Evolutionary conservation across 2,113 vertebrate species (phyloP).

Genomic region (Monopterus albus): DNA sequence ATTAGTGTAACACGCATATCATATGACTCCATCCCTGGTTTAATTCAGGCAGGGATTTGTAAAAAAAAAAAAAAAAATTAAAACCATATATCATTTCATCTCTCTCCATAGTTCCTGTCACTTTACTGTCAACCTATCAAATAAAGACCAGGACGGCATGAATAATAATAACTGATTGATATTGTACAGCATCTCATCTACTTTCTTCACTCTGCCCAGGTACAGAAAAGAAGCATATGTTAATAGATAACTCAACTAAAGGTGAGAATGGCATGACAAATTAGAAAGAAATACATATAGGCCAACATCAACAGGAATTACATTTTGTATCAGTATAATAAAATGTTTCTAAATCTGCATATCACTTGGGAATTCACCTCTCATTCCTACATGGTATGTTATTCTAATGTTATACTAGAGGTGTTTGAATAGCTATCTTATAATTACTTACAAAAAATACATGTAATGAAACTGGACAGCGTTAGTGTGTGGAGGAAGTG

Average conservation of each 20-base stretch:
- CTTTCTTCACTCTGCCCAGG: too few relatives aligned
- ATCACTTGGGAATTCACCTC: background rate
- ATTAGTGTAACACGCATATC: background rate
- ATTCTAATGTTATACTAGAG: background rate
- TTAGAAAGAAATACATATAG: too few relatives aligned
- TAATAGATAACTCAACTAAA: too few relatives aligned
- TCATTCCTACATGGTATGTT: too few relatives aligned
- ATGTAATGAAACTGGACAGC: background rate
- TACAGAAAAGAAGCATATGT: too few relatives aligned
- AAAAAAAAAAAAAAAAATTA: too few relatives aligned
- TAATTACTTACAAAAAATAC: too few relatives aligned
- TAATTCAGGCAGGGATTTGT: background rate
- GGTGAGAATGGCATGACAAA: too few relatives aligned
- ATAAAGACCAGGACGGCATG: background rate
- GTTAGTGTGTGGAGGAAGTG: conserved; percentile 37
- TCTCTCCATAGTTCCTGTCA: background rate
- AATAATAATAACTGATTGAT: too few relatives aligned
- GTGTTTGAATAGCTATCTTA: background rate
- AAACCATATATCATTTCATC: background rate
- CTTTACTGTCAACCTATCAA: background rate
- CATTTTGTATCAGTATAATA: background rate
- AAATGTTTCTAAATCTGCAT: background rate
- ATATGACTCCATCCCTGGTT: background rate
- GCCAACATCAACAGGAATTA: background rate
- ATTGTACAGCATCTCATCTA: too few relatives aligned